A percentile compares a stretch with the other conserved stretches of the same genome.
Conservation (phyloP, 2,888 invertebrate species). For the Gandaritis pyraliata region DNA sequence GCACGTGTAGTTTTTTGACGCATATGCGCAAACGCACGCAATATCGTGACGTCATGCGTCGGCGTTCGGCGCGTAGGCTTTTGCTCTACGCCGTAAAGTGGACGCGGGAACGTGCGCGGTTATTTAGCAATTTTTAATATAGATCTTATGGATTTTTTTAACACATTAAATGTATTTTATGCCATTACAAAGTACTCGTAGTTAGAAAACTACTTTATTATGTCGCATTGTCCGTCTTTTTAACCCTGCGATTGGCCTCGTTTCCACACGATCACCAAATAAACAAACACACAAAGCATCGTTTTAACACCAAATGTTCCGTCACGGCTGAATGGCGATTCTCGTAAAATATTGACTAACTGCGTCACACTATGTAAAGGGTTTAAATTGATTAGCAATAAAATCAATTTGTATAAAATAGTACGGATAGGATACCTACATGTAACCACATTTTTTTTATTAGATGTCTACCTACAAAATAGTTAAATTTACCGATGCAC, state of each 20-base stretch:
- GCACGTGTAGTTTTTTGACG: conserved; percentile 40
- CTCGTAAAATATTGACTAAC: conserved; percentile 47
- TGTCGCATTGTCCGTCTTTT: background rate
- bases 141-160: background rate
- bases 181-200: too few relatives aligned
- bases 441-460: too few relatives aligned
- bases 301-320: conserved; percentile 46
- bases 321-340: conserved; percentile 47
- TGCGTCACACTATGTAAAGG: conserved; percentile 44
- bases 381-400: conserved; percentile 25
- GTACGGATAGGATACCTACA: background rate
- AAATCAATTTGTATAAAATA: conserved; percentile 6
- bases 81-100: conserved; percentile 11
- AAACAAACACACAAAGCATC: conserved; percentile 40
- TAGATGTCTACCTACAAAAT: too few relatives aligned
- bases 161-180: background rate
- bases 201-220: background rate
- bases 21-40: conserved; percentile 33
- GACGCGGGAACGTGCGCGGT: background rate
- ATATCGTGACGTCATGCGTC: conserved; percentile 35
- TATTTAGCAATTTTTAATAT: too few relatives aligned
- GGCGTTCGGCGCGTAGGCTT: conserved; percentile 12
- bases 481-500: too few relatives aligned
- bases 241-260: conserved; percentile 29
- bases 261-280: conserved; percentile 41